phyloP scores from a whole-genome alignment of 1,140 invertebrate genomes.

The Drosophila ercepeae region DNA sequence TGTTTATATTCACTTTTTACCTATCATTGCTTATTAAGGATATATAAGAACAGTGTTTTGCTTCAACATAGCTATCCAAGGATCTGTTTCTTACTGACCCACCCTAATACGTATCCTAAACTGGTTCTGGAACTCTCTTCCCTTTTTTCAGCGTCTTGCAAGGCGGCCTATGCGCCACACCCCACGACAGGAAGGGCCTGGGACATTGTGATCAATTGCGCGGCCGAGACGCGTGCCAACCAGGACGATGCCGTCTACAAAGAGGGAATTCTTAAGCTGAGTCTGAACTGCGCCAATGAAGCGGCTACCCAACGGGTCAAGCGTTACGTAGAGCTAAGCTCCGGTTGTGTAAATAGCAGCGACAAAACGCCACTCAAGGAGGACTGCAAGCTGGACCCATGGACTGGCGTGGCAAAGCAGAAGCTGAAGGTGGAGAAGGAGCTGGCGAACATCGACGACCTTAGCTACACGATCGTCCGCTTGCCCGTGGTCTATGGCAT shows the following conservation, averaged over 20 bases:
- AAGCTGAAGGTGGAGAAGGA: constrained; percentile 93
- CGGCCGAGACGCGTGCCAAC: constrained; percentile 94
- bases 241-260: constrained; percentile 95
- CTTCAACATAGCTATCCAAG: not conserved
- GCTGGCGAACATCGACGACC: constrained; percentile 85
- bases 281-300: constrained; percentile 91
- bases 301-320: constrained; percentile 88
- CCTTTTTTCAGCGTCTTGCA: constrained; percentile 87
- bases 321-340: constrained; percentile 93
- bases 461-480: constrained; percentile 92
- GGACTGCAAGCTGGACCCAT: constrained; percentile 90
- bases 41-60: not conserved
- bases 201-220: constrained; percentile 94
- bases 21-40: not conserved
- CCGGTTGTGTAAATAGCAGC: constrained; percentile 90
- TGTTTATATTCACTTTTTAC: not conserved
- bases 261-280: constrained; percentile 94
- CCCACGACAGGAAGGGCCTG: constrained; percentile 85
- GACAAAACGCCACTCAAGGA: constrained; percentile 92
- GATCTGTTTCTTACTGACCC: not conserved
- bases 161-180: constrained; percentile 88
- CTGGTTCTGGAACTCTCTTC: constrained; percentile 57
- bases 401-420: constrained; percentile 92
- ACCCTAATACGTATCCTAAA: constrained; percentile 34
- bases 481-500: constrained; percentile 94